Percentiles rank a stretch among this genome's conserved stretches.
phyloP scores from a whole-genome alignment of 2,888 invertebrate species.

The Amphipoea lucens region DNA sequence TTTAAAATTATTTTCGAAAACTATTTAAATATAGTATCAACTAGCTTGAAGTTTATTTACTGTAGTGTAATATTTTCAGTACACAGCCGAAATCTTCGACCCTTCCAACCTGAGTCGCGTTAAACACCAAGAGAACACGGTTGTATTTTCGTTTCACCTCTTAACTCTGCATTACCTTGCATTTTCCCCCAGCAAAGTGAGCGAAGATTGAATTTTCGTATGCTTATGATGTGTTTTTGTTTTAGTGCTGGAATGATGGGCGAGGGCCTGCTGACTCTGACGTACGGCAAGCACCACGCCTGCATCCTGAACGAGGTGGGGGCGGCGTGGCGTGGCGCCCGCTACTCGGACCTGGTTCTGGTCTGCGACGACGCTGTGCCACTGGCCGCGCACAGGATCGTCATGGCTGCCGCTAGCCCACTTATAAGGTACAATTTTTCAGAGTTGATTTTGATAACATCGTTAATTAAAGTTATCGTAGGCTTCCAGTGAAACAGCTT shows the following conservation, averaged over 20 bases:
- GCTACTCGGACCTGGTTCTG: constrained; percentile 96
- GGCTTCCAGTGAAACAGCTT: background rate
- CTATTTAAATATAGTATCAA: background rate
- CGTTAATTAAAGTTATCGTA: background rate
- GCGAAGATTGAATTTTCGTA: constrained; percentile 7
- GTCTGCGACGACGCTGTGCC: constrained; percentile 96
- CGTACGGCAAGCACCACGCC: constrained; percentile 98
- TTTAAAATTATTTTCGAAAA: constrained; percentile 4
- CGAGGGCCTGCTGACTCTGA: constrained; percentile 95
- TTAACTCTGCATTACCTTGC: constrained; percentile 14
- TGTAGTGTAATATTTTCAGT: constrained; percentile 28
- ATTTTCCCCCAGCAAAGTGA: constrained; percentile 27
- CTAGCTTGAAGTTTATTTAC: background rate
- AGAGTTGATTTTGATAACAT: background rate
- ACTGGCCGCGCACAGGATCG: constrained; percentile 95
- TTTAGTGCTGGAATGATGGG: constrained; percentile 91
- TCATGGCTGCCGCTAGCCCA: constrained; percentile 96
- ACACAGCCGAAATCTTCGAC: constrained; percentile 13
- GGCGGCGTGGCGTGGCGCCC: constrained; percentile 96
- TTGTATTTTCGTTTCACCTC: constrained; percentile 28
- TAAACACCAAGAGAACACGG: constrained; percentile 27
- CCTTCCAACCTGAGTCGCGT: constrained; percentile 24
- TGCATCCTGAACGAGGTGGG: constrained; percentile 97
- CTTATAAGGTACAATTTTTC: constrained; percentile 91
- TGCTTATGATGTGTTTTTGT: constrained; percentile 64